Evolutionary conservation across 2,113 vertebrate genomes (phyloP), one percentile per base, ranked within the genome.

Genomic region (Chaenocephalus aceratus): DNA sequence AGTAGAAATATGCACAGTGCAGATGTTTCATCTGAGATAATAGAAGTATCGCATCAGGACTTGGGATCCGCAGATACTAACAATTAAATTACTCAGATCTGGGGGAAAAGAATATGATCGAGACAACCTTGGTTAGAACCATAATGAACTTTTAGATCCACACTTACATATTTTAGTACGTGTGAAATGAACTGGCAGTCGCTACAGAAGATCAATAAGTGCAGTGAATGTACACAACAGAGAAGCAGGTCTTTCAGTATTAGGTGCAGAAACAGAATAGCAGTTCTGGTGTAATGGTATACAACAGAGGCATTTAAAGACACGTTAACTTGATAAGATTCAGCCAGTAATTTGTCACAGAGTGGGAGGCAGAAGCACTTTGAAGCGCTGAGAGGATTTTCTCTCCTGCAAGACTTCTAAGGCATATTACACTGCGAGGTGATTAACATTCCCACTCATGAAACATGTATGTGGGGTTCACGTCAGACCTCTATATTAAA

Each of bases 301-400:
- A 11, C 41, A 58, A 51, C 49, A 14, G 2, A 60, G 44, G 66
- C 21, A 71, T 26, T 13, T 23, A 63, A 63, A 67, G 58, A 75
- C 16, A 62, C 69, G n/a, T 67, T 51, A 34, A 77, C 15, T 1
- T 16, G 54, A 78, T 61, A 26, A 79, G 75, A 65, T 60, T 57
- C 7, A 11, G 4, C 34, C n/a, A 8, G 41, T 61, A 44, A n/a
- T 59, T 4, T 21, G 41, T 65, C 41, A 59, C 61, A 53, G 4
- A 2, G 36, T 57, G 41, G 2, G 26, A 57, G 44, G 23, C 45
- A 69, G 82, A 87, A 65, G 45, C 79, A 89, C 93, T 95, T 95
- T 95, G 93, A 95, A 95, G 91, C 93, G 75, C 81, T 82, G 84
- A 85, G 86, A 78, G 52, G 85, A 92, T 90, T 87, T 90, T 92